Evolutionary conservation across 2,797 vertebrate species (phyloP).

Genomic region (Rhodeus uyekii): DNA sequence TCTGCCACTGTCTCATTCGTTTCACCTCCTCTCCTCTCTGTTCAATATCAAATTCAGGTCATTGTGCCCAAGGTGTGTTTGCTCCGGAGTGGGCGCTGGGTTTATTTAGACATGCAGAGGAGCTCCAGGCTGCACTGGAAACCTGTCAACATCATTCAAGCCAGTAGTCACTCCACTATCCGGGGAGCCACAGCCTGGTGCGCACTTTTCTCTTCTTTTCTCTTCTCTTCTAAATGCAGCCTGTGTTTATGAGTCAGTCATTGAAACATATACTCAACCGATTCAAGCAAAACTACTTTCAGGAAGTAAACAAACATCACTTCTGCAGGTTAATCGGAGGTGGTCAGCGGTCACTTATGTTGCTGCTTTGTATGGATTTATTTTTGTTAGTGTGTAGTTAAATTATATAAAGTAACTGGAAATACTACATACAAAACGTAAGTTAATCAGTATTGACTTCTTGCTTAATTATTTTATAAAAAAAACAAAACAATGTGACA

Average conservation of each 20-base stretch:
- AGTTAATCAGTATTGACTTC: not conserved
- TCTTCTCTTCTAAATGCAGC: not conserved
- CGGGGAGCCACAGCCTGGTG: conserved; percentile 25
- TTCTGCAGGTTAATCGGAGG: not conserved
- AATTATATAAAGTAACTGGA: not conserved
- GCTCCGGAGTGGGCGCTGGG: not conserved
- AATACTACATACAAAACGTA: not conserved
- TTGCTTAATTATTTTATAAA: not conserved
- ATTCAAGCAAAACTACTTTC: not conserved
- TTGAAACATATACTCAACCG: not conserved
- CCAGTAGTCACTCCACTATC: conserved; percentile 43
- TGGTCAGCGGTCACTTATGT: not conserved
- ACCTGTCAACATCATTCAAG: conserved; percentile 46
- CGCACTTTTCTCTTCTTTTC: not conserved
- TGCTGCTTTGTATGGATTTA: not conserved
- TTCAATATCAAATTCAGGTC: conserved; percentile 25
- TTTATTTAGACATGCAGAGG: conserved; percentile 18
- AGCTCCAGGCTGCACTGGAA: conserved; percentile 34
- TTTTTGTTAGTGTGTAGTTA: not conserved
- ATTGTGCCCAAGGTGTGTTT: conserved; percentile 22
- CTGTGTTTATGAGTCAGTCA: not conserved
- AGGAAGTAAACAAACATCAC: not conserved
- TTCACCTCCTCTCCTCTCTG: conserved; percentile 2
- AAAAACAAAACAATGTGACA: not conserved
- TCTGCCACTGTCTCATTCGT: not conserved